These are phyloP conservation scores for Ameiurus melas DNA, from an alignment of 2,113 vertebrate genomes.

Conservation along the genomic window DNA sequence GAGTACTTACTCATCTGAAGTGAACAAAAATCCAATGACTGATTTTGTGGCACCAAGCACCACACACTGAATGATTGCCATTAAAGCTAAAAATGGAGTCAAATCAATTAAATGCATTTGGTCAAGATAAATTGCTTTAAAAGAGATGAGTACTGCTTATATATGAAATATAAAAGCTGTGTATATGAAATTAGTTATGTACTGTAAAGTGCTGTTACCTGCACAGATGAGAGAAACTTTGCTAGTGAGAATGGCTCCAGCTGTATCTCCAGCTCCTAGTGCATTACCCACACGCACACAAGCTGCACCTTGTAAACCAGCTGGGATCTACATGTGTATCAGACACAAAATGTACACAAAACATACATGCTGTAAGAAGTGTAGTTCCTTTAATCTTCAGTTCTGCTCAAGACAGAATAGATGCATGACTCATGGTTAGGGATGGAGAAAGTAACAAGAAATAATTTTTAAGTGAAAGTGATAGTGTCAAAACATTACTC, in stretches of 20 bases:
- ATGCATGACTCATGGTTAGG: neutral
- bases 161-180: neutral
- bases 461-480: neutral
- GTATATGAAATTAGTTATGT: neutral
- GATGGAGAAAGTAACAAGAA: neutral
- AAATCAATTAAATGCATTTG: neutral
- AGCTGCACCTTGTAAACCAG: constrained; percentile 78
- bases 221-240: constrained; percentile 73
- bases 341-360: neutral
- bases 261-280: constrained; percentile 77
- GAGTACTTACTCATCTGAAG: constrained; percentile 78
- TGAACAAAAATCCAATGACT: constrained; percentile 81
- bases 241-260: constrained; percentile 74
- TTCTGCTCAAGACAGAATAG: neutral
- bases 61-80: constrained; percentile 70
- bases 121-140: neutral
- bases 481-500: neutral
- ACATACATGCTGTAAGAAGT: neutral
- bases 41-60: constrained; percentile 74
- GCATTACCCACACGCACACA: constrained; percentile 84
- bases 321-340: constrained; percentile 74
- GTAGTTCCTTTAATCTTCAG: neutral
- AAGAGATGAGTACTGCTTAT: neutral
- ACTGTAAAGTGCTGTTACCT: constrained; percentile 63
- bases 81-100: constrained; percentile 63